A percentile compares a stretch with the other conserved stretches of the same genome.
These are phyloP conservation scores for Erythrocebus patas DNA, from an alignment of 2,113 vertebrate genomes.

Conservation along the genomic window DNA sequence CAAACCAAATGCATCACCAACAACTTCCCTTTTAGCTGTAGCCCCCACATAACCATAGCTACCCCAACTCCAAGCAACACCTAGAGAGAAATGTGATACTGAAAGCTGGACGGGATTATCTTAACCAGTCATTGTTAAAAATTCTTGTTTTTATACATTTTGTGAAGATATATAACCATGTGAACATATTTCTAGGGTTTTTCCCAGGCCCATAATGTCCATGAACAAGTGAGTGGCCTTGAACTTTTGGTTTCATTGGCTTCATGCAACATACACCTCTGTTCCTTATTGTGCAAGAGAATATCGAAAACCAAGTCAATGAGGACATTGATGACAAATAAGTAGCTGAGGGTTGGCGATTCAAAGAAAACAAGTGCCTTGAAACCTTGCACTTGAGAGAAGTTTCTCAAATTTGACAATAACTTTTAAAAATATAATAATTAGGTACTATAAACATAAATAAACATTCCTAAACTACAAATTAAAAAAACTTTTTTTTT, in stretches of 20 bases:
- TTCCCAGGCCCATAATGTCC: background rate
- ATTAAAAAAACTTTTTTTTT: background rate
- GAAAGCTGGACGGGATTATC: background rate
- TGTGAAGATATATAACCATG: background rate
- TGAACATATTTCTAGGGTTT: background rate
- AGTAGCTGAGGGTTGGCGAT: background rate
- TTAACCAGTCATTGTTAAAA: background rate
- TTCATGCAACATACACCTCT: background rate
- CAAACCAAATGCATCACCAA: background rate
- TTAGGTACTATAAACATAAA: background rate
- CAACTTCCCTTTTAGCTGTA: background rate
- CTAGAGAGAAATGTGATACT: background rate
- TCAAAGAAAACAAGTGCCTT: background rate
- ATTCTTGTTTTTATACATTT: background rate
- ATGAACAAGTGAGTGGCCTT: background rate
- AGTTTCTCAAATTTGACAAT: background rate
- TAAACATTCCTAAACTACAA: background rate
- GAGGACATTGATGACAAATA: background rate
- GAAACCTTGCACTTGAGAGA: background rate
- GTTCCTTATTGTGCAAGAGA: background rate
- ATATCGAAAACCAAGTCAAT: background rate
- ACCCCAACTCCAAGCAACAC: background rate
- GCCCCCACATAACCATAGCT: background rate
- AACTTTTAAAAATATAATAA: background rate
- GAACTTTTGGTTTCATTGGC: background rate